Conservation (phyloP, 2,797 vertebrate genomes). For the Poecile montanus region DNA sequence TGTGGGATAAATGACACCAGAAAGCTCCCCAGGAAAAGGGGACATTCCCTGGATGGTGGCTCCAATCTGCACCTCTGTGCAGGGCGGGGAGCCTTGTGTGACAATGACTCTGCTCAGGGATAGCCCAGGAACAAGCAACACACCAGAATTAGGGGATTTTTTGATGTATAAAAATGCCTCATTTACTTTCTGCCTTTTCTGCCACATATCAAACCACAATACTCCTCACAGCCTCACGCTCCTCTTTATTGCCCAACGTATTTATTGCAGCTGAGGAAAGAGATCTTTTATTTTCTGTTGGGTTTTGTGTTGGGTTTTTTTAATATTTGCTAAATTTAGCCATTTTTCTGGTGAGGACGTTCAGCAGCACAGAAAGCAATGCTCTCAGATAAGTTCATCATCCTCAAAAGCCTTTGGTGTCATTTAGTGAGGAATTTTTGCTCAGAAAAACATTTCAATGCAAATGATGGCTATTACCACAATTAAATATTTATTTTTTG, state of each 20-base stretch:
- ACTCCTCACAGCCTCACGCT: neutral
- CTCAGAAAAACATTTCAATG: constrained; percentile 13
- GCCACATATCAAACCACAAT: constrained; percentile 4
- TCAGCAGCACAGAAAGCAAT: neutral
- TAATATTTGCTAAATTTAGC: constrained; percentile 29
- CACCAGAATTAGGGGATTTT: neutral
- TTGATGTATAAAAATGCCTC: neutral
- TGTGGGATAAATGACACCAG: neutral
- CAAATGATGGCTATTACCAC: constrained; percentile 32
- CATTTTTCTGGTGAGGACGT: neutral
- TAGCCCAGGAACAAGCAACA: neutral
- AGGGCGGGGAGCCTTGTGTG: neutral
- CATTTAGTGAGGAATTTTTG: constrained; percentile 7
- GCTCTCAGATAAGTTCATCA: constrained; percentile 24
- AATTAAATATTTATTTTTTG: constrained; percentile 19
- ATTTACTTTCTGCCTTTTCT: neutral
- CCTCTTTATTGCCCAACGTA: neutral
- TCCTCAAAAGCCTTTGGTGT: constrained; percentile 44
- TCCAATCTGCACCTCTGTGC: neutral
- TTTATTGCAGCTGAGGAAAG: constrained; percentile 33
- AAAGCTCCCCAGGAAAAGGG: neutral
- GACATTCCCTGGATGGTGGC: neutral
- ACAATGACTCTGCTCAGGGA: neutral
- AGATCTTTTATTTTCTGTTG: neutral
- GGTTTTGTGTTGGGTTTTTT: accelerated